Percentiles rank a stretch among this genome's conserved stretches.
Conservation (phyloP, 1,140 invertebrate species). For the Cherax destructor region DNA sequence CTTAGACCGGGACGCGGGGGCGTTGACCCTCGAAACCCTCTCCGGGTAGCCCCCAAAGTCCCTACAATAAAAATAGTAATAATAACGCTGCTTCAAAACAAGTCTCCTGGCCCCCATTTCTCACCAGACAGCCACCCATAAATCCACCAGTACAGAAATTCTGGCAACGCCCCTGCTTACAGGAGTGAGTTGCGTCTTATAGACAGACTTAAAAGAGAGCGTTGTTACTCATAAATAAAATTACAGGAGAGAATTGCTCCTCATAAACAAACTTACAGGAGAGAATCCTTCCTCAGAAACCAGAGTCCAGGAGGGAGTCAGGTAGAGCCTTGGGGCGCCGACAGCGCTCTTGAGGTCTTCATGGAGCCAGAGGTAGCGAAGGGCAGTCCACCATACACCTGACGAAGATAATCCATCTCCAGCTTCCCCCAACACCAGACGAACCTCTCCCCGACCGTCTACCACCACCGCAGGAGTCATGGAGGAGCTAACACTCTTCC, state of each 20-base stretch:
- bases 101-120: too few species aligned
- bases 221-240: background rate
- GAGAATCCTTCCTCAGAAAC: background rate
- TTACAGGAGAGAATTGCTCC: background rate
- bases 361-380: background rate
- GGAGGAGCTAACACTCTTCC: background rate
- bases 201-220: background rate
- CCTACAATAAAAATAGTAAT: too few species aligned
- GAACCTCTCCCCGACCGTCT: background rate
- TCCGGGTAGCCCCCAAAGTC: too few species aligned
- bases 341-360: background rate
- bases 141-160: too few species aligned
- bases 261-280: background rate
- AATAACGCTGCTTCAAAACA: too few species aligned
- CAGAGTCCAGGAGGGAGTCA: background rate
- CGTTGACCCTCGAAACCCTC: too few species aligned
- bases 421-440: background rate
- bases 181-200: background rate
- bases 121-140: too few species aligned
- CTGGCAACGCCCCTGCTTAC: too few species aligned
- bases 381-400: background rate
- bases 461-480: background rate
- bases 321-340: background rate
- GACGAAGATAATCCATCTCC: background rate
- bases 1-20: too few species aligned